Conservation (phyloP, 2,888 invertebrate genomes). For the Drosophila infuscata region DNA sequence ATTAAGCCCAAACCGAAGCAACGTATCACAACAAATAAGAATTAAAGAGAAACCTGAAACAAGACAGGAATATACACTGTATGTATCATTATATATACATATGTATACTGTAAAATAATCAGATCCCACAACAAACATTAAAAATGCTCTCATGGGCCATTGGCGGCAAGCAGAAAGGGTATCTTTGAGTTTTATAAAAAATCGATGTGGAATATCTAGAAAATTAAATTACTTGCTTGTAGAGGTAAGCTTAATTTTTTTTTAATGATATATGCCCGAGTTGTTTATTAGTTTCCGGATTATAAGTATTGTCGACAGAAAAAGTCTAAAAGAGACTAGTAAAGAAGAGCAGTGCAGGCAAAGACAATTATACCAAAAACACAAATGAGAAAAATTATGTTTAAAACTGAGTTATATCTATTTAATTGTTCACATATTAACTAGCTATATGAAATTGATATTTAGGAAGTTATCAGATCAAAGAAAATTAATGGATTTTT, state of each 20-base stretch:
- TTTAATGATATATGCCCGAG: neutral
- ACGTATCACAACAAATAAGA: neutral
- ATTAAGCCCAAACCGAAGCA: neutral
- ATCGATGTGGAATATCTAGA: neutral
- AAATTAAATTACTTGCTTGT: neutral
- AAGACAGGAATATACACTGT: too few species aligned
- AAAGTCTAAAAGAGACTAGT: neutral
- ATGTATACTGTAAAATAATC: neutral
- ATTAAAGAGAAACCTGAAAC: neutral
- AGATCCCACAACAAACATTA: neutral
- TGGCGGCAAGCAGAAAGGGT: too few species aligned
- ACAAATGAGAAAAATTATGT: neutral
- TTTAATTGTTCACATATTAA: constrained; percentile 6
- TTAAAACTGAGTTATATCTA: neutral
- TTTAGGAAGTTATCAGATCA: too few species aligned
- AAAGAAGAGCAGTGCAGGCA: neutral
- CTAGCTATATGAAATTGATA: neutral
- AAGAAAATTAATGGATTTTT: neutral
- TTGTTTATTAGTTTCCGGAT: neutral
- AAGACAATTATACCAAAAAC: neutral
- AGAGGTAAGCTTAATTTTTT: neutral
- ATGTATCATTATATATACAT: too few species aligned
- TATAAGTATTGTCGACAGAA: neutral
- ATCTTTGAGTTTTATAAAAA: neutral
- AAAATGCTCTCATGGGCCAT: neutral